Evolutionary conservation across 1,140 invertebrate genomes (phyloP).

Genomic region (Habropoda laboriosa): DNA sequence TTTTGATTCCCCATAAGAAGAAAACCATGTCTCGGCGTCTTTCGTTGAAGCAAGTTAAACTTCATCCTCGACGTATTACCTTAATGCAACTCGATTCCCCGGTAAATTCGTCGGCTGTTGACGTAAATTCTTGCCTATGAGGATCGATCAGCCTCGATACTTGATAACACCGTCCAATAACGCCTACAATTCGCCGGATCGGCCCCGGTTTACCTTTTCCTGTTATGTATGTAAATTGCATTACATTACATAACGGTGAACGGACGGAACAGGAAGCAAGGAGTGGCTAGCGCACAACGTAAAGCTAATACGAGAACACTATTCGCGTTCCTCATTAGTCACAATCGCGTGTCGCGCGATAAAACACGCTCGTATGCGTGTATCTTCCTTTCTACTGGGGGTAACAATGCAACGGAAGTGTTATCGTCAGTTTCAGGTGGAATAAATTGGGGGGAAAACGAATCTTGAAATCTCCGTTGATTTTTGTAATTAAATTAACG

Average conservation of each 20-base stretch:
- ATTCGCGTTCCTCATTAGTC: conserved; percentile 4
- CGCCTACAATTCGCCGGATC: conserved; percentile 7
- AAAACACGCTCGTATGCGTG: not conserved
- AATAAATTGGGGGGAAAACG: too few species aligned
- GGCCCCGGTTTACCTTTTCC: conserved; percentile 48
- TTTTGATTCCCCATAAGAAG: too few species aligned
- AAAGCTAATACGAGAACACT: conserved; percentile 34
- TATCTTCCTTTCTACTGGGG: not conserved
- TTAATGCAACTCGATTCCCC: not conserved
- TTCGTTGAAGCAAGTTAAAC: too few species aligned
- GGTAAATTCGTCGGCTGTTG: not conserved
- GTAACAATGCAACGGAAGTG: too few species aligned
- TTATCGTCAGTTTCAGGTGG: too few species aligned
- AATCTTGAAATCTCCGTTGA: too few species aligned
- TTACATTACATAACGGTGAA: conserved; percentile 62
- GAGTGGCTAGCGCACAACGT: conserved; percentile 41
- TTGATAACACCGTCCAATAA: conserved; percentile 20
- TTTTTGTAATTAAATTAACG: too few species aligned
- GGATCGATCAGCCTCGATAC: not conserved
- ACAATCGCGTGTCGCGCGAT: not conserved
- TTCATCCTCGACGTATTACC: not conserved
- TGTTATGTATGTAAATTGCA: conserved; percentile 66
- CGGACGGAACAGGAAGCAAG: conserved; percentile 51
- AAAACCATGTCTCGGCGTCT: too few species aligned
- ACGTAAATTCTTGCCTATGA: not conserved